phyloP scores from a whole-genome alignment of 2,888 invertebrate species.

The Lycaena phlaeas region DNA sequence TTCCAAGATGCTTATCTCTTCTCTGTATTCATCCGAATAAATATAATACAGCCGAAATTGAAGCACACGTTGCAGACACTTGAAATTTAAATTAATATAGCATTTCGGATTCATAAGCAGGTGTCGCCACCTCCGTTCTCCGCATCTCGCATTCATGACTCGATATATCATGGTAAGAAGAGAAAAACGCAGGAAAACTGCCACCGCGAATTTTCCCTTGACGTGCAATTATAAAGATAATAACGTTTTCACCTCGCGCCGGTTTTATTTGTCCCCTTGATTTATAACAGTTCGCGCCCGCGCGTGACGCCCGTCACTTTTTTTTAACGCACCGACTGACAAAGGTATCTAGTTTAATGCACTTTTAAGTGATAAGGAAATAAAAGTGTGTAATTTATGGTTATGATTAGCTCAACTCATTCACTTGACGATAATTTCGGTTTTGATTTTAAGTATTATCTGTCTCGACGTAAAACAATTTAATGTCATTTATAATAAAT shows the following conservation, averaged over 20 bases:
- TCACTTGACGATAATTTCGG: too few species aligned
- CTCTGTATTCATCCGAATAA: conserved; percentile 7
- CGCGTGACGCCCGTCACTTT: conserved; percentile 19
- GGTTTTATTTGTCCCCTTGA: conserved; percentile 68
- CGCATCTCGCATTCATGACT: conserved; percentile 66
- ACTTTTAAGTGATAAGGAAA: not conserved
- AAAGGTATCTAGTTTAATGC: not conserved
- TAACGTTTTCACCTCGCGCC: conserved; percentile 66
- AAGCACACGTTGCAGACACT: not conserved
- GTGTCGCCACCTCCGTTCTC: conserved; percentile 41
- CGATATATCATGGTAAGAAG: conserved; percentile 60
- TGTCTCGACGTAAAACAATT: too few species aligned
- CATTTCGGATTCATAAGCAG: conserved; percentile 65
- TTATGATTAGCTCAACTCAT: too few species aligned
- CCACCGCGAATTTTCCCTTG: conserved; percentile 37
- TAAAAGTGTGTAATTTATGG: too few species aligned
- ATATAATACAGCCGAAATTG: conserved; percentile 1
- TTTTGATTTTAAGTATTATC: too few species aligned
- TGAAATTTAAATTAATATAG: conserved; percentile 6
- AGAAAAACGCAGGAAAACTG: conserved; percentile 35
- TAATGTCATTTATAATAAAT: too few species aligned
- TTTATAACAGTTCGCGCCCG: conserved; percentile 49
- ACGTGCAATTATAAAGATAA: conserved; percentile 74
- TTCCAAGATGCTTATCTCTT: conserved; percentile 6
- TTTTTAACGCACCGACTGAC: conserved; percentile 1